phyloP scores from a whole-genome alignment of 92 coral and sea anemone genomes.

The Paragorgia papillata region DNA sequence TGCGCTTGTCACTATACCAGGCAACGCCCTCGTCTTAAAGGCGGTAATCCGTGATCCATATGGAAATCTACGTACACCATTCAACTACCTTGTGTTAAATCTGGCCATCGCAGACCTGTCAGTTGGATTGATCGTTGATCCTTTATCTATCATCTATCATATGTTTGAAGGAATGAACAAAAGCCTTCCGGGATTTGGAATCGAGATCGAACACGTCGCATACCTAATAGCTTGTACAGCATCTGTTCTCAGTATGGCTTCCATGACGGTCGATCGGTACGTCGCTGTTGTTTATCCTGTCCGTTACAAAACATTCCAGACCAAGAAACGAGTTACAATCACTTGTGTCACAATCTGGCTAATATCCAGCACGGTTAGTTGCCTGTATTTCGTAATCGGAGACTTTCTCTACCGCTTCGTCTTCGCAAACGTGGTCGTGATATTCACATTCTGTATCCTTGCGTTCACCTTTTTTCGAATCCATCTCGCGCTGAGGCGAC shows the following conservation, averaged over 20 bases:
- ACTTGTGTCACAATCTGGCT: slow-evolving; percentile 72
- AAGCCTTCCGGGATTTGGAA: slow-evolving; percentile 50
- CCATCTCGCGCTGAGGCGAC: slow-evolving; percentile 24
- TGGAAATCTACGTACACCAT: slow-evolving; percentile 78
- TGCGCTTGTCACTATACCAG: slow-evolving; percentile 72
- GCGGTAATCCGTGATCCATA: slow-evolving; percentile 83
- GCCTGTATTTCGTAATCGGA: slow-evolving; percentile 72
- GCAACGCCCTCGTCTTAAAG: slow-evolving; percentile 74
- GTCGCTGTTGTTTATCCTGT: slow-evolving; percentile 70
- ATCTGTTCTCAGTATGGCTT: slow-evolving; percentile 72
- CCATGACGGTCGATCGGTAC: slow-evolving; percentile 80
- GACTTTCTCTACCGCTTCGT: slow-evolving; percentile 71
- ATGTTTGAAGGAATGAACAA: slow-evolving; percentile 63
- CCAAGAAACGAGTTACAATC: slow-evolving; percentile 61
- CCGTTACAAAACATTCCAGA: slow-evolving; percentile 63
- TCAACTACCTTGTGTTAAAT: slow-evolving; percentile 73
- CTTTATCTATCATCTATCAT: slow-evolving; percentile 75
- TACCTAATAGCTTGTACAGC: slow-evolving; percentile 81
- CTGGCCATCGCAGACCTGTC: slow-evolving; percentile 80
- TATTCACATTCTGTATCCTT: slow-evolving; percentile 74
- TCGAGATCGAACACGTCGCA: slow-evolving; percentile 61
- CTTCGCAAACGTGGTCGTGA: slow-evolving; percentile 80
- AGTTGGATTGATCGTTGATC: slow-evolving; percentile 79
- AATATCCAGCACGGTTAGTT: slow-evolving; percentile 58
- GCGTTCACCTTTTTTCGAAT: slow-evolving; percentile 75